Evolutionary conservation across 37 sponge, comb jelly and placozoan species (phyloP), one percentile per base, ranked within the genome.

Genomic region (Beroe forskalii): DNA sequence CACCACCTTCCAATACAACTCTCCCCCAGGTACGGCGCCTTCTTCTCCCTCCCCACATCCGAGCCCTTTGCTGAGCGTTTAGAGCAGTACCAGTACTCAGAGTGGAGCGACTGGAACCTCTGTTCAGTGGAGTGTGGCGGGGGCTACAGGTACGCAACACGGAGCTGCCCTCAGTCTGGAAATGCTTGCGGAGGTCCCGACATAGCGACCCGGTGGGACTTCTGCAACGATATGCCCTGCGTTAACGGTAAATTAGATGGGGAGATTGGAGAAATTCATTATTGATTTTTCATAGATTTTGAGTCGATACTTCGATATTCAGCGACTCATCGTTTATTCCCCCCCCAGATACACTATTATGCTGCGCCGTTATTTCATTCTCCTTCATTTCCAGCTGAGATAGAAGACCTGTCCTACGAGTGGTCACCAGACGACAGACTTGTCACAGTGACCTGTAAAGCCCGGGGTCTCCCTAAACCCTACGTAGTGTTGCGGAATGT

Each of bases 111-210:
- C 3, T 80, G 86, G 86, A 25, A 28, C 86, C 28, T 9, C 30
- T 80, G 86, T 38, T 12, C n/a, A 1, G 4, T 12, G 48, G 86
- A 80, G 86, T 80, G 86, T 38, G 86, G 86, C 1, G 86, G 86
- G 0, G 86, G 86, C 2, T 38, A 43, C 55, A 9, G 24, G 86
- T 3, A 1, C 20, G 0, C 40, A 41, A 35, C 86, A 6, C 12
- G 86, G 86, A 37, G 12, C 0, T 80, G 86, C 42, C 86, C 86
- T n/a, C 12, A 4, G 30, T 0, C 17, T 9, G 40, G 40, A 1
- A 32, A 32, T 8, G 86, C 44, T 17, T 80, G 86, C 27, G 86
- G 86, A 25, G 86, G 86, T 4, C 86, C 86, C 1, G 86, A 80
- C 35, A 8, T 80, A 1, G 86, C 44, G 28, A 80, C 9, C 19